Base-by-base conservation (phyloP, 2,888 invertebrate species). In the Alloplasta piceator region DNA sequence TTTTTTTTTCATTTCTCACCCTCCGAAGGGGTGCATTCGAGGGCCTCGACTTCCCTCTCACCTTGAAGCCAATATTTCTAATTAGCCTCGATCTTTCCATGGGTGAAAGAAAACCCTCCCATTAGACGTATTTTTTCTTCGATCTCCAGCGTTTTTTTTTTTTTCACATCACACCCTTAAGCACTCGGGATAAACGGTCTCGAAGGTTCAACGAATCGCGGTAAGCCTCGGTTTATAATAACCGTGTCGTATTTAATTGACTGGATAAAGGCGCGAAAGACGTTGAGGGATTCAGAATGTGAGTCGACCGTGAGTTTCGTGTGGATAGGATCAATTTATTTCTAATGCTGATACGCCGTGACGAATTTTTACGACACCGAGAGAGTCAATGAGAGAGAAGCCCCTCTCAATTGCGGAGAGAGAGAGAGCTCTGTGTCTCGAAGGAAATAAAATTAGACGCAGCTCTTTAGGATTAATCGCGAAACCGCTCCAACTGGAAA, bases 1-100 rank as follows among this genome's bases (percentile, higher is more conserved):
- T n/a, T n/a, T n/a, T 52, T 71, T 61, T 58, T 5, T 39, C 36
- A 39, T 43, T n/a, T 46, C 38, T 38, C 64, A 41, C 75, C 64
- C 76, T 77, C 74, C 60, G 58, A 70, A 56, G 36, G 58, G 26
- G 26, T 26, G 26, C 70, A 55, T 43, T 64, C 48, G 58, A 63
- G 48, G 36, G 48, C 50, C 78, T 78, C 80, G 75, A 81, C 60
- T 77, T 82, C 83, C 58, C 82, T 83, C 84, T 71, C 83, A 82
- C 85, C 84, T 77, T n/a, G 7, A 38, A 64, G 71, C 81, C 85
- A 86, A 87, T 87, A 86, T 89, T 87, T 87, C 87, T 90, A 90
- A 90, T 90, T 90, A 88, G 87, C 88, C 86, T 84, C 26, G 83
- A 86, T 87, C 84, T 85, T 60, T 74, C 80, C 77, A 84, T 14